Conservation (phyloP, 2,888 invertebrate species). For the Leptinotarsa haldemani region DNA sequence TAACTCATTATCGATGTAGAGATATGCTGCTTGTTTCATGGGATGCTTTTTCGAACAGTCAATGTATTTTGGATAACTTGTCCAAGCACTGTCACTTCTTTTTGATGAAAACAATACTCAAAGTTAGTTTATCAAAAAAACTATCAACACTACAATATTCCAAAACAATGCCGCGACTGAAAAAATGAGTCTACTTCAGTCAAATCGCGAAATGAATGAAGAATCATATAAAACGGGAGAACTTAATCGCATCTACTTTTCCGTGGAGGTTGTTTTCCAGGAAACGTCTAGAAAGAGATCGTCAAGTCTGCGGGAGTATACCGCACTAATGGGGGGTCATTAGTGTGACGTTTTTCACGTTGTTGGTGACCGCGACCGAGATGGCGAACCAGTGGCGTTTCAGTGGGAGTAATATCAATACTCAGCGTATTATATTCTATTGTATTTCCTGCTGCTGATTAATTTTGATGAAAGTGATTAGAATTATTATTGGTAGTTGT, state of each 20-base stretch:
- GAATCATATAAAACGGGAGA: background rate
- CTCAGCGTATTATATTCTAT: too few relatives aligned
- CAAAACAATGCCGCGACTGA: background rate
- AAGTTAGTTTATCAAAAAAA: too few relatives aligned
- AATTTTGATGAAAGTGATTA: too few relatives aligned
- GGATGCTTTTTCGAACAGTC: background rate
- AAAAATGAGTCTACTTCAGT: background rate
- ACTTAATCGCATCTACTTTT: slow-evolving; percentile 12
- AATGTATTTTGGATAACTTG: too few relatives aligned
- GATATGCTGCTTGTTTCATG: background rate
- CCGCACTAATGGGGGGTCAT: slow-evolving; percentile 12
- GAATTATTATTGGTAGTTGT: too few relatives aligned
- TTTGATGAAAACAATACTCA: too few relatives aligned
- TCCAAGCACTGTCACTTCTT: too few relatives aligned
- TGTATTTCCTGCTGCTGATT: too few relatives aligned
- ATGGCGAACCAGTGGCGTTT: background rate
- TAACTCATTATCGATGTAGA: too few relatives aligned
- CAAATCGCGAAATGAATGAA: background rate
- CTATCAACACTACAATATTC: background rate
- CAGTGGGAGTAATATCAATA: background rate
- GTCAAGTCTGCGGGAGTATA: slow-evolving; percentile 6
- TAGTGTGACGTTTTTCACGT: slow-evolving; percentile 17
- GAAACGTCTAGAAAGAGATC: slow-evolving; percentile 16
- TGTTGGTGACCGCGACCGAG: slow-evolving; percentile 10
- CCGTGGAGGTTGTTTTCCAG: slow-evolving; percentile 11